phyloP scores from a whole-genome alignment of 2,888 invertebrate species.

The Stramonita haemastoma region DNA sequence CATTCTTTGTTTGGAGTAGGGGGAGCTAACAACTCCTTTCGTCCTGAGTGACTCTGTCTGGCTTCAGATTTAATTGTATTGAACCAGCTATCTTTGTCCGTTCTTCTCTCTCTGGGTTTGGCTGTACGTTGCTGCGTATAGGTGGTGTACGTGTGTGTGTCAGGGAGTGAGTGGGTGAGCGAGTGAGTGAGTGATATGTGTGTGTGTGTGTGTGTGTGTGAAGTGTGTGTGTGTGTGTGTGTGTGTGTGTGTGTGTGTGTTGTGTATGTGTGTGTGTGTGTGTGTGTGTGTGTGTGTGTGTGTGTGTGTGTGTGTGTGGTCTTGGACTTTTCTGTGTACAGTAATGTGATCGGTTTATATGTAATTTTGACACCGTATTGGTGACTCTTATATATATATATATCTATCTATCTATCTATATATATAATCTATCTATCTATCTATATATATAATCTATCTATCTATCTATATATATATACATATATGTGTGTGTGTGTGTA shows the following conservation, averaged over 20 bases:
- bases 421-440: neutral
- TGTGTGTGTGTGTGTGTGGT: neutral
- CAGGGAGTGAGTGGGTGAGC: neutral
- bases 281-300: neutral
- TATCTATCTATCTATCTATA: neutral
- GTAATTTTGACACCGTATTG: neutral
- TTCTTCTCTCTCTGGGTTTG: neutral
- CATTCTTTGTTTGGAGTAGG: no score
- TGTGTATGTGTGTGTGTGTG: no score
- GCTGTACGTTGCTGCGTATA: neutral
- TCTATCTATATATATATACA: neutral
- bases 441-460: neutral
- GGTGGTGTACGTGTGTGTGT: neutral
- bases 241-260: neutral
- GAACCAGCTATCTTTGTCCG: no score
- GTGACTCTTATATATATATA: neutral
- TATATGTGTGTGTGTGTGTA: no score
- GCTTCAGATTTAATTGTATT: no score
- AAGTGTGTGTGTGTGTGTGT: neutral
- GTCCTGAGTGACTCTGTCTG: no score
- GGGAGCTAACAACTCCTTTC: no score
- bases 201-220: constrained; percentile 1
- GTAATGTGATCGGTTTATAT: neutral
- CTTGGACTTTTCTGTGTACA: neutral
- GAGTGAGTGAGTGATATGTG: neutral